Conservation (phyloP, 2,888 invertebrate genomes). For the Ormyrus pomaceus region DNA sequence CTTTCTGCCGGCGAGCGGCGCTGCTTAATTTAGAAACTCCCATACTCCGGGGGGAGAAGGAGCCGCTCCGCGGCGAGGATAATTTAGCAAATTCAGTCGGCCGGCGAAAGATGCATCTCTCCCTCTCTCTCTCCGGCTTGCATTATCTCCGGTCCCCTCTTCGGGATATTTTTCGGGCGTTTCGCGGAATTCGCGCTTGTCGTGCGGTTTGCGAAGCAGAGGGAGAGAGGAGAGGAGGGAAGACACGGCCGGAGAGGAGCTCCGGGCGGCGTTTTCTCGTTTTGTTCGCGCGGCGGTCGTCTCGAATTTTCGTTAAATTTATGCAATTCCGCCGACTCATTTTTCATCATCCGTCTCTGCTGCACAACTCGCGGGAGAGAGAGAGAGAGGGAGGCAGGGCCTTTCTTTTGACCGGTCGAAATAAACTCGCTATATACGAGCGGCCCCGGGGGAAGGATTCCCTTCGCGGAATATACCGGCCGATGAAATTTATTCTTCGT, state of each 20-base stretch:
- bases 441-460: constrained; percentile 49
- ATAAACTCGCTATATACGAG: constrained; percentile 53
- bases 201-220: constrained; percentile 24
- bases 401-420: constrained; percentile 63
- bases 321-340: constrained; percentile 61
- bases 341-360: constrained; percentile 60
- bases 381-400: not conserved
- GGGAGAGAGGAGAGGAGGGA: not conserved
- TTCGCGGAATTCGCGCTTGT: constrained; percentile 62
- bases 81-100: constrained; percentile 49
- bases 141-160: constrained; percentile 1
- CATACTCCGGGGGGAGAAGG: too few species aligned
- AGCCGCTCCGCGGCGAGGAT: not conserved
- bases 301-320: constrained; percentile 62
- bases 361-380: constrained; percentile 18
- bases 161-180: constrained; percentile 64
- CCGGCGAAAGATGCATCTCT: constrained; percentile 22
- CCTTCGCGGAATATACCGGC: constrained; percentile 62
- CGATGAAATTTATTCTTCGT: constrained; percentile 56
- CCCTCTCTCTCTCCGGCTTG: constrained; percentile 17
- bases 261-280: constrained; percentile 35
- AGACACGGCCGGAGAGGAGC: not conserved
- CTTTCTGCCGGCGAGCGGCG: not conserved
- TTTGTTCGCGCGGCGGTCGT: constrained; percentile 54
- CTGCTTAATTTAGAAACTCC: constrained; percentile 45